phyloP scores from a whole-genome alignment of 2,888 invertebrate genomes.

The Dione vanillae region DNA sequence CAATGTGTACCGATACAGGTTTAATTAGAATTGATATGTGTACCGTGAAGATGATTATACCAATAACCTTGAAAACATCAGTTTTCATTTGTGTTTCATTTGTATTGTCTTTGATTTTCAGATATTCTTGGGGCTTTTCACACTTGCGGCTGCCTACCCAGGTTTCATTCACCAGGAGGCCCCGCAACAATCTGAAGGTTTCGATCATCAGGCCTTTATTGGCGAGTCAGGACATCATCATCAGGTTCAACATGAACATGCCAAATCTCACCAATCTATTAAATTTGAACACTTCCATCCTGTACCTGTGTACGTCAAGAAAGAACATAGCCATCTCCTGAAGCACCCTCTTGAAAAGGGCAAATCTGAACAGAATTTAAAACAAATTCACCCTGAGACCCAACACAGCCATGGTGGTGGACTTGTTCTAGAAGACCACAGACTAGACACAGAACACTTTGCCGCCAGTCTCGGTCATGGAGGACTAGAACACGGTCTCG shows the following conservation, averaged over 20 bases:
- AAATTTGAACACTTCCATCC: slow-evolving; percentile 89
- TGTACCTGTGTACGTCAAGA: slow-evolving; percentile 88
- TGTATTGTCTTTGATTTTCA: slow-evolving; percentile 52
- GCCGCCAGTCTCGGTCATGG: slow-evolving; percentile 57
- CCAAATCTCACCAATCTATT: slow-evolving; percentile 88
- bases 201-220: slow-evolving; percentile 69
- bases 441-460: slow-evolving; percentile 71
- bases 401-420: slow-evolving; percentile 85
- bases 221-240: slow-evolving; percentile 84
- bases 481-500: slow-evolving; percentile 60
- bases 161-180: slow-evolving; percentile 75
- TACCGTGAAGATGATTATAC: slow-evolving; percentile 9
- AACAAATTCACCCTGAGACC: slow-evolving; percentile 85
- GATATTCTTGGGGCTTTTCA: slow-evolving; percentile 80
- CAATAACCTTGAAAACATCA: neutral
- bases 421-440: slow-evolving; percentile 85
- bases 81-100: no score
- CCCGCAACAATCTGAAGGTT: slow-evolving; percentile 70
- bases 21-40: slow-evolving; percentile 10
- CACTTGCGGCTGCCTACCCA: slow-evolving; percentile 75
- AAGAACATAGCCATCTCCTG: slow-evolving; percentile 86
- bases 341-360: slow-evolving; percentile 87
- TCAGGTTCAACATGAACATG: slow-evolving; percentile 86
- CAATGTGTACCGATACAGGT: slow-evolving; percentile 36
- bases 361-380: slow-evolving; percentile 84